These are phyloP conservation scores for Resseliella maxima DNA, from an alignment of 2,888 invertebrate genomes.

Conservation along the genomic window DNA sequence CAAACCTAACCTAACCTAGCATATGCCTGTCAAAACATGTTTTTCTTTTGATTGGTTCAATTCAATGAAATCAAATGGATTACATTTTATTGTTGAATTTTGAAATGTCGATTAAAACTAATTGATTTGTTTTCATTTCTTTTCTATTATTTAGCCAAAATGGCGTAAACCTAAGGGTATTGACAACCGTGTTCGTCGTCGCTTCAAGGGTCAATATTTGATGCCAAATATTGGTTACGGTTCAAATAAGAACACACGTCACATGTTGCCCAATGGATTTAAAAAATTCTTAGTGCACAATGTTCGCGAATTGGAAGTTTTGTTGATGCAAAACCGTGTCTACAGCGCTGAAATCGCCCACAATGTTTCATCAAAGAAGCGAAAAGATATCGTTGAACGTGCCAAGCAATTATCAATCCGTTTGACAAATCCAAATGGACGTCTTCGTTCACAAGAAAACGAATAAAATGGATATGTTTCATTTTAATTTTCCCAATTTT, in stretches of 20 bases:
- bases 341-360: constrained; percentile 99
- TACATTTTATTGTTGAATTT: background rate
- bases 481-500: background rate
- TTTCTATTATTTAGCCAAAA: constrained; percentile 75
- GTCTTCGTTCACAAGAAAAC: constrained; percentile 97
- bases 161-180: constrained; percentile 99
- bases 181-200: constrained; percentile 98
- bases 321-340: constrained; percentile 98
- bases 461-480: constrained; percentile 76
- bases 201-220: constrained; percentile 98
- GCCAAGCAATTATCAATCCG: constrained; percentile 95
- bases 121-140: constrained; percentile 56
- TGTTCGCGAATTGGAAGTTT: constrained; percentile 92
- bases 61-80: background rate
- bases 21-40: constrained; percentile 31
- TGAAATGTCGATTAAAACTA: background rate
- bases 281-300: constrained; percentile 94
- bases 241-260: constrained; percentile 91
- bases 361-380: constrained; percentile 96
- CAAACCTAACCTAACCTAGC: constrained; percentile 27
- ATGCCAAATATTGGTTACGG: constrained; percentile 99
- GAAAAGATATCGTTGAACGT: constrained; percentile 95
- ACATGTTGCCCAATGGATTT: constrained; percentile 98
- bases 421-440: constrained; percentile 95
- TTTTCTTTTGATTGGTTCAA: background rate